Percentiles rank a stretch among this genome's conserved stretches.
These are phyloP conservation scores for Mus spretus DNA, from an alignment of 2,797 vertebrate genomes.

Conservation along the genomic window DNA sequence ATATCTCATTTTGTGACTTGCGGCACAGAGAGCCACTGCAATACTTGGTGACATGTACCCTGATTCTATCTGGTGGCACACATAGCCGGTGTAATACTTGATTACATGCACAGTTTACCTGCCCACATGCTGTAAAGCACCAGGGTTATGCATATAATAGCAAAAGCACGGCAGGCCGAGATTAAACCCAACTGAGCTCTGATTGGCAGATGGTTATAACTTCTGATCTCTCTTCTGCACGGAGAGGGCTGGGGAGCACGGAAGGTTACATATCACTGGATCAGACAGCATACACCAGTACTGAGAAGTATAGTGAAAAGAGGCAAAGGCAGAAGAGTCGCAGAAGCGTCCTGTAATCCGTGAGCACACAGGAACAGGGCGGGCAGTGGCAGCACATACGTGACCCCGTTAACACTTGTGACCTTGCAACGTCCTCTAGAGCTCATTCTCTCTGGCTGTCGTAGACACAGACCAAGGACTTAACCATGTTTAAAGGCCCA, in stretches of 20 bases:
- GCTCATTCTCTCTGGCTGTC: background rate
- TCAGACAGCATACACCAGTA: background rate
- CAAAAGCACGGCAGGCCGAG: background rate
- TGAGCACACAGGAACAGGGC: background rate
- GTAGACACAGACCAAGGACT: background rate
- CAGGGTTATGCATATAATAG: background rate
- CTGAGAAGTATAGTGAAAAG: background rate
- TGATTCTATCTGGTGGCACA: background rate
- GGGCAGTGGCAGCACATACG: rapidly evolving
- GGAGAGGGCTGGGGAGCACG: background rate
- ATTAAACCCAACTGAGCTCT: background rate
- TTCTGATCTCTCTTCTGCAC: background rate
- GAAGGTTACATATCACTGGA: background rate
- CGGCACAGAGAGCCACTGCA: background rate
- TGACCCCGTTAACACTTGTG: background rate
- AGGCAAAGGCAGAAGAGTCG: background rate
- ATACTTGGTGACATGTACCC: background rate
- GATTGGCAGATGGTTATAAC: background rate
- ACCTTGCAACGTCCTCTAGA: conserved; percentile 10
- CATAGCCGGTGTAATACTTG: background rate
- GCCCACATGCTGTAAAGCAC: background rate
- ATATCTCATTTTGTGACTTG: background rate
- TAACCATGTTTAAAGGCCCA: background rate
- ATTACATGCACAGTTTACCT: background rate
- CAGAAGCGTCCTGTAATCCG: background rate